Evolutionary conservation across 2,888 invertebrate species (phyloP).

Genomic region (Leucophenga maculata): DNA sequence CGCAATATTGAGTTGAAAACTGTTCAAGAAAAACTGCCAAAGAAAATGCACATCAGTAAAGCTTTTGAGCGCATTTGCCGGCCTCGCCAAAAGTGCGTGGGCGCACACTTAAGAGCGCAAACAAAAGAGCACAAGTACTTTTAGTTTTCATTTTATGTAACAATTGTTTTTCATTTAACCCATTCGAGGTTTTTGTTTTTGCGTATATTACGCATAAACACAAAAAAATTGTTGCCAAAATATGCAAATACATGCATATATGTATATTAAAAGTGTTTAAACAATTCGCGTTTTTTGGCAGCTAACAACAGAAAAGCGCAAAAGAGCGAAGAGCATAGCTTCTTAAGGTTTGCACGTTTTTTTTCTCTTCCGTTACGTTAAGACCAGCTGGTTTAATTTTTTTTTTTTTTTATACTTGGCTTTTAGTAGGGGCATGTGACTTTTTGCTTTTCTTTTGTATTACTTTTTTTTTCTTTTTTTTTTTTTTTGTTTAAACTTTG

Average conservation of each 20-base stretch:
- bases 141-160: conserved; percentile 26
- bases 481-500: no score
- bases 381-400: no score
- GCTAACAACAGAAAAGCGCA: conserved; percentile 46
- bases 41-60: no score
- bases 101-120: conserved; percentile 26
- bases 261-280: not conserved
- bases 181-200: conserved; percentile 55
- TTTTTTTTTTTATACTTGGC: no score
- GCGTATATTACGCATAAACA: not conserved
- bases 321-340: not conserved
- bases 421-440: no score
- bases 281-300: conserved; percentile 33
- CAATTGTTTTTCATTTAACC: conserved; percentile 63
- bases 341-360: no score
- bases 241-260: conserved; percentile 4
- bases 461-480: no score
- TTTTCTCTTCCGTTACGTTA: no score
- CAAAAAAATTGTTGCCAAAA: conserved; percentile 48
- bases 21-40: not conserved
- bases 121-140: conserved; percentile 29
- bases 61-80: conserved; percentile 1
- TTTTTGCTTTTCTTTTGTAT: no score
- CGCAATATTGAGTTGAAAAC: conserved; percentile 11
- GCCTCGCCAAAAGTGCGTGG: conserved; percentile 4